Percentiles rank a stretch among this genome's conserved stretches.
Conservation (phyloP, 2,797 vertebrate species). For the Hirundo rustica region DNA sequence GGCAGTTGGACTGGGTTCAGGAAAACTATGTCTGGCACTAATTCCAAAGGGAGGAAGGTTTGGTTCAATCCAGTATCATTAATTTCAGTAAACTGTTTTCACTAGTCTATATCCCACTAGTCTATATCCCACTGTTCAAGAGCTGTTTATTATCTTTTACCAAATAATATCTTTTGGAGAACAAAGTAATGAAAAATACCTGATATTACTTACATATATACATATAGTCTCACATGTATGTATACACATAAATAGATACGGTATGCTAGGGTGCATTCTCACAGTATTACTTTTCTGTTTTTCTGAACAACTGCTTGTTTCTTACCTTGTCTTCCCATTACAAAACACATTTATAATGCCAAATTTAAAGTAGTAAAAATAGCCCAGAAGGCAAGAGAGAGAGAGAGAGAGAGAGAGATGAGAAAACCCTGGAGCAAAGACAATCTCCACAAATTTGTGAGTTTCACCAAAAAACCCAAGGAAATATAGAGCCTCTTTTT, state of each 20-base stretch:
- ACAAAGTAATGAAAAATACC: slow-evolving; percentile 51
- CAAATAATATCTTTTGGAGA: slow-evolving; percentile 66
- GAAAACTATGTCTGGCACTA: slow-evolving; percentile 80
- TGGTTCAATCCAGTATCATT: slow-evolving; percentile 78
- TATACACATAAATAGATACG: not conserved
- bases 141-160: slow-evolving; percentile 73
- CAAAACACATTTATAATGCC: slow-evolving; percentile 34
- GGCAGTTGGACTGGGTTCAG: slow-evolving; percentile 79
- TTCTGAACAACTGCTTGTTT: slow-evolving; percentile 39
- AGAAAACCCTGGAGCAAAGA: slow-evolving; percentile 34
- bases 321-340: slow-evolving; percentile 54
- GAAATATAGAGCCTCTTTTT: slow-evolving; percentile 33
- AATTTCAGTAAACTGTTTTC: slow-evolving; percentile 79
- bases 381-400: slow-evolving; percentile 9
- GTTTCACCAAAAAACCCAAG: slow-evolving; percentile 35
- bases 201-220: not conserved
- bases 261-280: not conserved
- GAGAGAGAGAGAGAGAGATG: not conserved
- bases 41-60: slow-evolving; percentile 80
- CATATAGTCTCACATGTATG: not conserved
- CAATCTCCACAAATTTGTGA: slow-evolving; percentile 41
- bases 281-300: slow-evolving; percentile 8
- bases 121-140: slow-evolving; percentile 71
- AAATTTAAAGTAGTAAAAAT: slow-evolving; percentile 38
- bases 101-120: slow-evolving; percentile 74